phyloP scores from a whole-genome alignment of 2,113 vertebrate genomes.

The Ctenomys sociabilis region DNA sequence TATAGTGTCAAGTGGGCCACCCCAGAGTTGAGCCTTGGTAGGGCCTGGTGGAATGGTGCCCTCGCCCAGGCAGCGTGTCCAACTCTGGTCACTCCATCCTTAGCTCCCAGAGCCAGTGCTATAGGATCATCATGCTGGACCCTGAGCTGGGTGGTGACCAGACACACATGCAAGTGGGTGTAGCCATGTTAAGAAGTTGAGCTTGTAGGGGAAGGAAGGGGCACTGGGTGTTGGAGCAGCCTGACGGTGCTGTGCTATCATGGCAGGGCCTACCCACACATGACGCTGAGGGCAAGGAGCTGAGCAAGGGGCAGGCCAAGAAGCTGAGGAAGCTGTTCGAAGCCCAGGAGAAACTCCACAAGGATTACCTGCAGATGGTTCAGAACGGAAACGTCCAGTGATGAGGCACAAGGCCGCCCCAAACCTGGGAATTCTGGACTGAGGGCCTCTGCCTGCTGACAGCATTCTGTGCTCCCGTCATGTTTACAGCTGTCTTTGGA shows the following conservation, averaged over 20 bases:
- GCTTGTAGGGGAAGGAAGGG: neutral
- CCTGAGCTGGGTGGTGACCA: neutral
- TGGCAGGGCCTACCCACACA: slow-evolving; percentile 96
- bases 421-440: neutral
- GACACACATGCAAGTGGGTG: neutral
- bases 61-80: neutral
- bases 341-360: slow-evolving; percentile 93
- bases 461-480: neutral
- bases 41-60: neutral
- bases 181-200: neutral
- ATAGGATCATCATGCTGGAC: neutral
- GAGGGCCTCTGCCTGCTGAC: neutral
- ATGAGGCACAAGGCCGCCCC: slow-evolving; percentile 43
- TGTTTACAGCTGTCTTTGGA: slow-evolving; percentile 71
- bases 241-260: neutral
- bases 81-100: neutral
- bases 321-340: slow-evolving; percentile 95
- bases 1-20: neutral
- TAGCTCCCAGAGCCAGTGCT: neutral
- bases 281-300: slow-evolving; percentile 94
- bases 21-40: neutral
- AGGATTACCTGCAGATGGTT: slow-evolving; percentile 90
- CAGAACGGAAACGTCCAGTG: slow-evolving; percentile 86
- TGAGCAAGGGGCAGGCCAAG: slow-evolving; percentile 96
- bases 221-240: neutral